These are phyloP conservation scores for Girardia tigrina DNA, from an alignment of 2,888 invertebrate species.

Conservation along the genomic window DNA sequence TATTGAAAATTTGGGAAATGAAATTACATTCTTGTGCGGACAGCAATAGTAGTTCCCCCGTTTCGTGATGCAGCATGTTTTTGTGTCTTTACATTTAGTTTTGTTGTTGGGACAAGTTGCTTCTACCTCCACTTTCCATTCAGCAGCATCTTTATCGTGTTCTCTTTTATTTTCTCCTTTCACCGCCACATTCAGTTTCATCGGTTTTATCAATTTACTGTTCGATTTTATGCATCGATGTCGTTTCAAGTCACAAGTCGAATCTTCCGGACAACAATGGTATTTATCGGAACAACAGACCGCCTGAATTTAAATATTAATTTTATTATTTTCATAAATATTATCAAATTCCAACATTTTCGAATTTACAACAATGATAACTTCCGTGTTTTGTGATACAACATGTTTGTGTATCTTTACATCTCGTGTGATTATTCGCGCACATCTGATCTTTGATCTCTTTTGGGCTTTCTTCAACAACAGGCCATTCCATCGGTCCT, in stretches of 20 bases:
- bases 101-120: neutral
- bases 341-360: neutral
- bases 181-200: neutral
- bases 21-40: slow-evolving; percentile 7
- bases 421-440: neutral
- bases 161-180: neutral
- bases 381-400: neutral
- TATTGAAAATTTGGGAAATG: too few species aligned
- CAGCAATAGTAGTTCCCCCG: neutral
- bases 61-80: slow-evolving; percentile 1
- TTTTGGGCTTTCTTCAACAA: neutral
- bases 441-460: neutral
- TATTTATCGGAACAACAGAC: neutral
- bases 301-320: neutral
- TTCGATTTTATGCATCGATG: neutral
- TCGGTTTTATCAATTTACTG: neutral
- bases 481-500: neutral
- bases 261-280: neutral
- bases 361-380: slow-evolving; percentile 20
- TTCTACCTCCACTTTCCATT: neutral
- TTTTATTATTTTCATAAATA: neutral
- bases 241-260: slow-evolving; percentile 1
- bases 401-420: neutral
- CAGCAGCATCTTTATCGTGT: neutral
- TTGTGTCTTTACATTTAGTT: neutral